Percentiles rank a stretch among this genome's conserved stretches.
Conservation (phyloP, 2,888 invertebrate genomes). For the Pycnomerus fuliginosus region DNA sequence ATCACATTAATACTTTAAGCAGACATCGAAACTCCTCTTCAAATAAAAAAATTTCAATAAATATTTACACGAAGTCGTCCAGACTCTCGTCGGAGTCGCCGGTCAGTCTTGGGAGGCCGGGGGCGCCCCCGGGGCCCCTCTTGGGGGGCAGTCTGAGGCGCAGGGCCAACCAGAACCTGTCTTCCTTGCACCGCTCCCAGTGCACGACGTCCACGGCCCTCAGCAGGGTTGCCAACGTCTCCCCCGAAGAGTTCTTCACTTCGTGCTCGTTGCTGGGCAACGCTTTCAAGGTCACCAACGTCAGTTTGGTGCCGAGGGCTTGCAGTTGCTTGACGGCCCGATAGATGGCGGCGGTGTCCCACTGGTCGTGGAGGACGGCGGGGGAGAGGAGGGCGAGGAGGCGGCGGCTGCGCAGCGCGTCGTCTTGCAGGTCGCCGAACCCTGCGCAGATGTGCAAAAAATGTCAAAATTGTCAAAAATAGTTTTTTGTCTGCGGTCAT, state of each 20-base stretch:
- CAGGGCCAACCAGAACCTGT: slow-evolving; percentile 65
- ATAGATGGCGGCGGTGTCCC: slow-evolving; percentile 52
- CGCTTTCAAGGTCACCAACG: slow-evolving; percentile 52
- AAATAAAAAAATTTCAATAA: no score
- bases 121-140: slow-evolving; percentile 29
- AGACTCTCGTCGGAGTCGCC: slow-evolving; percentile 41
- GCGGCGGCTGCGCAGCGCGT: slow-evolving; percentile 56
- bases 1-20: no score
- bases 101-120: slow-evolving; percentile 42
- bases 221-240: slow-evolving; percentile 54
- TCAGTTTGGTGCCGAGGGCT: slow-evolving; percentile 42
- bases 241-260: slow-evolving; percentile 53
- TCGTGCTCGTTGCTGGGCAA: slow-evolving; percentile 47
- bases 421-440: slow-evolving; percentile 58
- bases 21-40: no score
- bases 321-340: slow-evolving; percentile 54
- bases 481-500: no score
- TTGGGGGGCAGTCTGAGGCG: slow-evolving; percentile 64
- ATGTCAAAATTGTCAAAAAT: no score
- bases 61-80: slow-evolving; percentile 44
- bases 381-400: slow-evolving; percentile 56
- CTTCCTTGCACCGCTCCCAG: slow-evolving; percentile 50
- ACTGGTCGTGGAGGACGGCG: slow-evolving; percentile 51
- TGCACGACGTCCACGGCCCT: slow-evolving; percentile 55
- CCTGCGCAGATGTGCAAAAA: slow-evolving; percentile 50